These are phyloP conservation scores for Brachyistius frenatus DNA, from an alignment of 2,113 vertebrate genomes.

Conservation along the genomic window DNA sequence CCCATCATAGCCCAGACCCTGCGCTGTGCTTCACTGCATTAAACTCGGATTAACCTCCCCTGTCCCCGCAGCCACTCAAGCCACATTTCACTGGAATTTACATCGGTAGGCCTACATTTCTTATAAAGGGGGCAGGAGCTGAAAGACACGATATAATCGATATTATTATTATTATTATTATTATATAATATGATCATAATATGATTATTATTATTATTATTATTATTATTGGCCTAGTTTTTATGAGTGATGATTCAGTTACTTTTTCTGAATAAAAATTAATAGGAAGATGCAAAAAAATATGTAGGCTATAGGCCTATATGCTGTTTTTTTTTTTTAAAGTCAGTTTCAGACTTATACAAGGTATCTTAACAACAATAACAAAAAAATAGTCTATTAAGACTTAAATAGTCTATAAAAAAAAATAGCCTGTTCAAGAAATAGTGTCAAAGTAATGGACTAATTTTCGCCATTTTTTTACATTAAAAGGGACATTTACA, in stretches of 20 bases:
- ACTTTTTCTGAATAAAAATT: no score
- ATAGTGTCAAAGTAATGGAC: no score
- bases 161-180: constrained; percentile 53
- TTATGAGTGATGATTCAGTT: no score
- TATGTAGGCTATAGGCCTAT: no score
- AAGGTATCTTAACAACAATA: no score
- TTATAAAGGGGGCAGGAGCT: constrained; percentile 80
- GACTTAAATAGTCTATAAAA: no score
- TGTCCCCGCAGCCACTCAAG: constrained; percentile 86
- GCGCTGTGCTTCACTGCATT: constrained; percentile 92
- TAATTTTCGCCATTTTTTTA: no score
- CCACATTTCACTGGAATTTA: constrained; percentile 91
- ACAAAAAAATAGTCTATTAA: no score
- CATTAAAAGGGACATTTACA: no score
- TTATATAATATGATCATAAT: not conserved
- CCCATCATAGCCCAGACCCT: constrained; percentile 94
- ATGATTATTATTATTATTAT: constrained; percentile 30
- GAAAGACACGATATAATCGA: constrained; percentile 46
- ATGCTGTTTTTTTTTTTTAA: not conserved
- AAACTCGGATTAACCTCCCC: constrained; percentile 99
- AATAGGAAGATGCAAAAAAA: no score
- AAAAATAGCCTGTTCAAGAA: no score
- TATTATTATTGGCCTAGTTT: constrained; percentile 5
- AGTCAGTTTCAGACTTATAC: no score
- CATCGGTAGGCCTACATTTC: constrained; percentile 85